phyloP scores from a whole-genome alignment of 2,797 vertebrate species.

The Tamandua tetradactyla region DNA sequence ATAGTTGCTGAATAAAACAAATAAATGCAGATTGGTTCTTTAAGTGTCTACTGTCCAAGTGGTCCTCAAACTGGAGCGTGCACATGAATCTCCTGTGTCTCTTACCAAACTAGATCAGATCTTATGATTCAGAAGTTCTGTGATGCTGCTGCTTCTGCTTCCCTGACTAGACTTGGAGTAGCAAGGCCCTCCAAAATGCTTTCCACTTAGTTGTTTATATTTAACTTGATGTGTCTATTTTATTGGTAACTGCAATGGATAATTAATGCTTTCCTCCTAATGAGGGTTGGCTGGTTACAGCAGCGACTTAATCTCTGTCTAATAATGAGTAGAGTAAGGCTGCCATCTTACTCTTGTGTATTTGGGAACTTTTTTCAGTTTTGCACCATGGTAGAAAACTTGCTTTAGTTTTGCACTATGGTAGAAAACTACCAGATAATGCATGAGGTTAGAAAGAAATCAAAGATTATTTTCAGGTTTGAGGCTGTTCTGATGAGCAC shows the following conservation, averaged over 20 bases:
- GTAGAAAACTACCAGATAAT: accelerated
- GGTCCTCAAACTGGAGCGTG: neutral
- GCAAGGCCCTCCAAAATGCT: accelerated
- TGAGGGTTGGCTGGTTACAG: neutral
- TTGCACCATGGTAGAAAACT: neutral
- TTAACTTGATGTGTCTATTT: neutral
- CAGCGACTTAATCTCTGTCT: neutral
- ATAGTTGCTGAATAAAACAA: neutral
- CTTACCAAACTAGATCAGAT: neutral
- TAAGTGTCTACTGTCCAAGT: neutral
- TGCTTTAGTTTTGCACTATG: neutral
- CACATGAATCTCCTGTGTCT: neutral
- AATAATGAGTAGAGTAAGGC: neutral
- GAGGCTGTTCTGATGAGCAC: neutral
- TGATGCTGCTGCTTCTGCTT: neutral
- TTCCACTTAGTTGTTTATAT: neutral
- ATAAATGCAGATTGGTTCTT: neutral
- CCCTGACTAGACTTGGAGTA: neutral
- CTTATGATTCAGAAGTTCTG: neutral
- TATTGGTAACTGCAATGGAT: neutral
- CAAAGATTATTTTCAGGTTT: neutral
- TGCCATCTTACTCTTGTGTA: neutral
- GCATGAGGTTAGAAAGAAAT: neutral
- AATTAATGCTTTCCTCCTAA: neutral
- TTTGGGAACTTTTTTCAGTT: neutral